These are phyloP conservation scores for Acronicta aceris DNA, from an alignment of 2,888 invertebrate species.

Conservation along the genomic window DNA sequence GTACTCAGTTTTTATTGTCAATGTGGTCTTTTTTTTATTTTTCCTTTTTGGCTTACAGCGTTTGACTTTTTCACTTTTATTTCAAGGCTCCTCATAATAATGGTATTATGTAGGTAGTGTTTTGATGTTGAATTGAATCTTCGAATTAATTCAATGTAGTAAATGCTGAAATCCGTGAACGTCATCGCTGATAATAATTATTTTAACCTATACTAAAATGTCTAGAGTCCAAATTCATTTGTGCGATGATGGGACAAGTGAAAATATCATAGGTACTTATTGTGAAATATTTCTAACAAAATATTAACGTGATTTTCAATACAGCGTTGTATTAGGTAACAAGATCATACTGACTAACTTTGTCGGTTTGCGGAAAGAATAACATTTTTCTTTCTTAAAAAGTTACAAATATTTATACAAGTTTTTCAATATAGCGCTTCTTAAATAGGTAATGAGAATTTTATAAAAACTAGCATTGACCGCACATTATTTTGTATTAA, in stretches of 20 bases:
- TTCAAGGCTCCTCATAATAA: conserved; percentile 18
- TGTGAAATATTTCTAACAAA: no score
- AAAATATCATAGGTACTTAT: no score
- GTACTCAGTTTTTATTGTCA: conserved; percentile 38
- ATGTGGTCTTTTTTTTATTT: conserved; percentile 23
- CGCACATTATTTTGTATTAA: conserved; percentile 40
- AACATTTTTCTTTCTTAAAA: conserved; percentile 13
- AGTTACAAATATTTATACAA: neutral
- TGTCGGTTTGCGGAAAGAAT: conserved; percentile 25
- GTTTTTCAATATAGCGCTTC: conserved; percentile 28
- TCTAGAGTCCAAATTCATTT: neutral
- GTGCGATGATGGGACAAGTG: no score
- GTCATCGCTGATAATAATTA: neutral
- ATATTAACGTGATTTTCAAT: no score
- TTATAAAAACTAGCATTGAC: conserved; percentile 41
- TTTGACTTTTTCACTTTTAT: conserved; percentile 35
- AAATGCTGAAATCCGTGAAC: neutral
- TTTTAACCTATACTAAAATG: neutral
- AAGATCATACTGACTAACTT: no score
- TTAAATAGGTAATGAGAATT: conserved; percentile 43
- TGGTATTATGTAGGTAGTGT: neutral
- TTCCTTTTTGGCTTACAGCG: conserved; percentile 12
- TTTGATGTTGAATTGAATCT: conserved; percentile 12
- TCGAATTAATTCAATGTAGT: neutral
- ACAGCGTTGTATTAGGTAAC: no score